phyloP scores from a whole-genome alignment of 2,888 invertebrate genomes.

The Apotomis betuletana region DNA sequence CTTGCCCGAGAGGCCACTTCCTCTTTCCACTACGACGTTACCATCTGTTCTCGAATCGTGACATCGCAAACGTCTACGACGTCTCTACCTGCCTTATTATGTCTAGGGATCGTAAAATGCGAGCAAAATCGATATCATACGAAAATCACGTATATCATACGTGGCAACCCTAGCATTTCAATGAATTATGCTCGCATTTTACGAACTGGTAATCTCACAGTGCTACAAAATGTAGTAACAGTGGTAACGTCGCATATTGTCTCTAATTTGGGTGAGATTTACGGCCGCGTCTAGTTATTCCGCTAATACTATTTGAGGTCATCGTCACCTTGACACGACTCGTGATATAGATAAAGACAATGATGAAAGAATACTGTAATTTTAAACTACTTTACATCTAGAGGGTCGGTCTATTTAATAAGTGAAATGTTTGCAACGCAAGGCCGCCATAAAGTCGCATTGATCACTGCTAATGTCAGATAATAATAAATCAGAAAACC shows the following conservation, averaged over 20 bases:
- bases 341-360: conserved; percentile 1
- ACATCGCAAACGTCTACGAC: conserved; percentile 30
- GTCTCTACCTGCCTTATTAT: conserved; percentile 14
- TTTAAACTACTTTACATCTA: background rate
- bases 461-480: conserved; percentile 71
- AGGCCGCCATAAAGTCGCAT: conserved; percentile 68
- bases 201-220: background rate
- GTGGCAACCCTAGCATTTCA: too few species aligned
- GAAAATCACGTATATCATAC: too few species aligned
- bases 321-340: conserved; percentile 47
- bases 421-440: conserved; percentile 63
- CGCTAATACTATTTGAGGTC: conserved; percentile 46
- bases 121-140: too few species aligned
- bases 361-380: background rate
- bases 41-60: conserved; percentile 45
- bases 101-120: conserved; percentile 1
- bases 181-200: background rate
- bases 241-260: conserved; percentile 40
- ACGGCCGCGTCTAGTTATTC: conserved; percentile 44
- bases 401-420: conserved; percentile 50
- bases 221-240: conserved; percentile 4
- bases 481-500: conserved; percentile 75
- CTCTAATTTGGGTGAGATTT: conserved; percentile 48
- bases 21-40: conserved; percentile 42
- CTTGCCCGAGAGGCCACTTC: conserved; percentile 47